Base-by-base conservation (phyloP, 1,140 invertebrate species). In the Cotesia chilonis region DNA sequence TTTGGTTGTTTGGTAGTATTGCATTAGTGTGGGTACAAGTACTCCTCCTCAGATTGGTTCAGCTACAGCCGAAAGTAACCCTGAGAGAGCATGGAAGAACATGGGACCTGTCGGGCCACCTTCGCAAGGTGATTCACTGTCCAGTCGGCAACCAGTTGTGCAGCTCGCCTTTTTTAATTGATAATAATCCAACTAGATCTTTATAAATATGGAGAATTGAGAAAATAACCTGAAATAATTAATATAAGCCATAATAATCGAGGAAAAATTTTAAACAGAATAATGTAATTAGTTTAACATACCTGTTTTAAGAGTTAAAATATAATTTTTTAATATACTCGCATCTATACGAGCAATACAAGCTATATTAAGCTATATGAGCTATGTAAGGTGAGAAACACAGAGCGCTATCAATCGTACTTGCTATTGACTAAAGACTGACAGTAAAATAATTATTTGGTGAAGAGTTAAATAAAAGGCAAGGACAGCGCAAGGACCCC, bases 81-180 rank as follows among this genome's bases (percentile, higher is more conserved):
- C 41, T 47, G 41, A 47, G 41, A 47, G 5, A 47, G 41, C 41
- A 47, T 47, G 41, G 41, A 7, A 47, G 41, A 47, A 47, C 73
- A 70, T 47, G 68, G 75, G 75, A 82, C 75, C 73, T 70, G 75
- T 75, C 74, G 73, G 75, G 74, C 82, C 82, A 80, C 82, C 80
- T 82, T 81, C 78, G 72, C 78, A 81, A 84, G 80, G 80, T 83
- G 83, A 84, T 84, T 84, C 82, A 84, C 79, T 82, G 80, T 65
- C 60, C 20, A 71, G 41, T 47, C 38, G 41, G 41, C 41, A 47
- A 47, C 41, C 61, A 52, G 60, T 38, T 51, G 69, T 70, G 69
- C 41, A 47, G 41, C 69, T 71, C 61, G 55, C 54, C 70, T 51
- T n/a, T 65, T 54, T 12, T 38, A 65, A 65, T 65, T 36, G 36